Conservation (phyloP, 2,888 invertebrate genomes). For the Nemotelus nigrinus region DNA sequence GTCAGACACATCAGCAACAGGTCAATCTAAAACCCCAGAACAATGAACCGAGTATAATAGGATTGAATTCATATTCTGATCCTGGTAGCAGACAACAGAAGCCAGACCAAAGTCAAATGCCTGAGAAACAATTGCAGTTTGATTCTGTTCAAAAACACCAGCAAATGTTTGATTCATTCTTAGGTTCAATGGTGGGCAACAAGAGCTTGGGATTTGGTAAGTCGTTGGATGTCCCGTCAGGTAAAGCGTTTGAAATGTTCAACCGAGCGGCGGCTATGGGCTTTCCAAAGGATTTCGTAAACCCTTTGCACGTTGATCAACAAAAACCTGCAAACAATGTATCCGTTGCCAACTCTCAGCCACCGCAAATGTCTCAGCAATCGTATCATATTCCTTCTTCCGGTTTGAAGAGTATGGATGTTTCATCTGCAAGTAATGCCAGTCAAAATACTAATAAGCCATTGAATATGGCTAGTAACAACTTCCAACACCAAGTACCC, state of each 20-base stretch:
- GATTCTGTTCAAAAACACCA: slow-evolving; percentile 46
- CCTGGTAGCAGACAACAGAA: slow-evolving; percentile 42
- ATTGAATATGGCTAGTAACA: slow-evolving; percentile 37
- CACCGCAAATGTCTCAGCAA: slow-evolving; percentile 54
- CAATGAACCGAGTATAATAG: slow-evolving; percentile 58
- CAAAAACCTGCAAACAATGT: slow-evolving; percentile 53
- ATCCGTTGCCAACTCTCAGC: slow-evolving; percentile 53
- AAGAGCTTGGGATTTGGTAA: slow-evolving; percentile 58
- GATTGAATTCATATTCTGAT: slow-evolving; percentile 61
- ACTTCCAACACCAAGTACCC: slow-evolving; percentile 51
- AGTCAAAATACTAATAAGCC: slow-evolving; percentile 20
- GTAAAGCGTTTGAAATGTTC: slow-evolving; percentile 65
- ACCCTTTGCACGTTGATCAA: slow-evolving; percentile 46
- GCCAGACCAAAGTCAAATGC: slow-evolving; percentile 44
- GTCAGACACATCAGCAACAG: slow-evolving; percentile 8
- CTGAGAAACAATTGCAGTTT: slow-evolving; percentile 46
- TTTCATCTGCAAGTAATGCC: slow-evolving; percentile 12
- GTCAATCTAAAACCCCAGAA: slow-evolving; percentile 48
- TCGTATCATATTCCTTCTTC: slow-evolving; percentile 1
- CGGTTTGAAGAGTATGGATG: slow-evolving; percentile 14
- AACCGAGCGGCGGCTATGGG: slow-evolving; percentile 64
- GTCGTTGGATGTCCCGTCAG: slow-evolving; percentile 58
- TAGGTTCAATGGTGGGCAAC: slow-evolving; percentile 59
- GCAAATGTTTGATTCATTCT: slow-evolving; percentile 62
- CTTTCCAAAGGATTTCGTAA: slow-evolving; percentile 61